Evolutionary conservation across 2,888 invertebrate genomes (phyloP), one percentile per base, ranked within the genome.

Genomic region (Argyresthia albistria): DNA sequence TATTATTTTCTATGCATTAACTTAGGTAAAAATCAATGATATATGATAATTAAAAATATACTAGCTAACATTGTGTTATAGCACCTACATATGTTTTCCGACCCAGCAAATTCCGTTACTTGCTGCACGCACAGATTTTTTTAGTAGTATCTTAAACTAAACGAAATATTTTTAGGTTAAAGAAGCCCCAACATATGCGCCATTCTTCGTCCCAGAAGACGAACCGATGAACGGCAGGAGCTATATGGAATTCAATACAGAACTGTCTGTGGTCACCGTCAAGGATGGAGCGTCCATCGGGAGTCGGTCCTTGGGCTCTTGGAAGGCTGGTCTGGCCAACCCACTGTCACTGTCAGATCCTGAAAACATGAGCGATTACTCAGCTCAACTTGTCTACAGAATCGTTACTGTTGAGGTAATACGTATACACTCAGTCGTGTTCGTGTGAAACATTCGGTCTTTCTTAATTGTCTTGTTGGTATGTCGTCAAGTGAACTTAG

Each of bases 351-450:
- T 93, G 60, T 89, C 88, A 59, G 91, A 92, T 73, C 90, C 91
- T 46, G 89, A 89, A 59, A 90, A 90, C 51, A 91, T 94, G 89
- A 89, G 88, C 61, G 94, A 93, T 74, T 92, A 93, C 61, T 93
- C 93, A 0, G 95, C 95, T 4, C 92, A 93, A 63, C 91, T 93
- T 36, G 94, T 94, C n/a, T 97, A 97, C 80, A 90, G 95, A 60
- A 91, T 97, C 52, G 94, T 94, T 50, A 95, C 96, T 0, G 93
- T 96, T 35, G 90, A 93, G 88, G 96, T 96, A 81, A 86, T 90
- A 88, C 25, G 25, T 25, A 6, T 6, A 25, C 2, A 25, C 25
- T 6, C 25, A 25, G 25, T 25, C 25, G 25, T 4, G 6, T 25
- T n/a, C n/a, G n/a, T n/a, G n/a, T n/a, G n/a, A 25, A 25, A 6